Conservation (phyloP, 2,888 invertebrate species). For the Sclerodermus sp. region DNA sequence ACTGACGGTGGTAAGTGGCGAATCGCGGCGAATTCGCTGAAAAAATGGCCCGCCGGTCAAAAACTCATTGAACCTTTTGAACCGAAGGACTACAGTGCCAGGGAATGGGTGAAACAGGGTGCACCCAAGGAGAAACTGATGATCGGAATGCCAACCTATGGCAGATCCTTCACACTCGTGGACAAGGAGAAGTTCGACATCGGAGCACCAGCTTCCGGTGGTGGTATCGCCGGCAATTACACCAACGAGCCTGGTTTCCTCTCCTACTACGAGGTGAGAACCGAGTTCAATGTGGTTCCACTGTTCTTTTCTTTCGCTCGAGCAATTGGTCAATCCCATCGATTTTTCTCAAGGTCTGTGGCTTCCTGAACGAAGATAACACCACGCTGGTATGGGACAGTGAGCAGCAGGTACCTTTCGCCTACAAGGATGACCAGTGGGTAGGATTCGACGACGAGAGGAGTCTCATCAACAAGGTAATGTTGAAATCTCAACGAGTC, state of each 20-base stretch:
- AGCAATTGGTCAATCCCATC: too few relatives aligned
- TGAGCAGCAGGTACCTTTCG: constrained; percentile 94
- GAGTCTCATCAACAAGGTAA: constrained; percentile 86
- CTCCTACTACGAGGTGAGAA: constrained; percentile 83
- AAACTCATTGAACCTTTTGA: not conserved
- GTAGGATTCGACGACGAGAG: constrained; percentile 94
- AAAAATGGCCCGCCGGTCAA: not conserved
- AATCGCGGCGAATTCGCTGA: too few relatives aligned
- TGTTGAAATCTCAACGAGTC: constrained; percentile 17
- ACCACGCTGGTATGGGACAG: constrained; percentile 95
- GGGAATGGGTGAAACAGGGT: constrained; percentile 91
- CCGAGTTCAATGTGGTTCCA: too few relatives aligned
- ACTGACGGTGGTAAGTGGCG: constrained; percentile 81
- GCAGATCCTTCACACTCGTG: constrained; percentile 85
- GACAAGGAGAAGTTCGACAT: constrained; percentile 89
- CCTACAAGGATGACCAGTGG: constrained; percentile 89
- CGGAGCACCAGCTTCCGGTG: constrained; percentile 87
- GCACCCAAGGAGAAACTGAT: constrained; percentile 92
- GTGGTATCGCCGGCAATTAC: constrained; percentile 82
- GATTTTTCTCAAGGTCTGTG: constrained; percentile 67
- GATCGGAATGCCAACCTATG: constrained; percentile 94
- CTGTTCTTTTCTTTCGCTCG: too few relatives aligned
- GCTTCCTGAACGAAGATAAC: constrained; percentile 85
- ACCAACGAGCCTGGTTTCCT: constrained; percentile 93
- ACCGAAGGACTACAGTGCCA: constrained; percentile 80